phyloP scores from a whole-genome alignment of 2,888 invertebrate species.

The Drosophila mimica region DNA sequence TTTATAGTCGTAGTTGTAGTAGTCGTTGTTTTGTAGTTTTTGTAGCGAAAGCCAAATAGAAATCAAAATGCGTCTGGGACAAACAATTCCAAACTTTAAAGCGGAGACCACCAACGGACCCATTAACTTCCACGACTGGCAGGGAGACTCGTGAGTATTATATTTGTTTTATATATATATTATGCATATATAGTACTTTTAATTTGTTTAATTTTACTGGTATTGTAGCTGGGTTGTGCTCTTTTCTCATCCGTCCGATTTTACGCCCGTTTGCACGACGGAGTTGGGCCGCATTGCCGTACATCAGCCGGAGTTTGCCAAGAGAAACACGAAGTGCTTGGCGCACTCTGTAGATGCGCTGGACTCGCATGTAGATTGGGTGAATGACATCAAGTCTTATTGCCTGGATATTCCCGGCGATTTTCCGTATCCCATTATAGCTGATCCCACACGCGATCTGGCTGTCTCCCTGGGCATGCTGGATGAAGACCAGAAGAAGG shows the following conservation, averaged over 20 bases:
- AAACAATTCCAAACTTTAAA: conserved; percentile 91
- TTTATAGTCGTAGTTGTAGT: not conserved
- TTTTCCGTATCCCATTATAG: conserved; percentile 93
- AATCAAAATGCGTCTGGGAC: conserved; percentile 88
- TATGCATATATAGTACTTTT: not conserved
- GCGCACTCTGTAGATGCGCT: conserved; percentile 93
- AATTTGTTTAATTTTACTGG: not conserved
- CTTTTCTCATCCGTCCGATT: conserved; percentile 95
- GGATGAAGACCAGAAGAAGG: conserved; percentile 89
- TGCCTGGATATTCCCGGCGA: conserved; percentile 89
- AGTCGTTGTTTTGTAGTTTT: too few relatives aligned
- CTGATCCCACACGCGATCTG: conserved; percentile 90
- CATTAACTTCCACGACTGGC: conserved; percentile 92
- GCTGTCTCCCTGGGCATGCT: conserved; percentile 92
- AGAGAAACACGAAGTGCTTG: conserved; percentile 90
- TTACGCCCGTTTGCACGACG: conserved; percentile 95
- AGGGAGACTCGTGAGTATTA: conserved; percentile 89
- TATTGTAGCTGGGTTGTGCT: conserved; percentile 90
- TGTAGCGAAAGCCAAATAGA: conserved; percentile 8
- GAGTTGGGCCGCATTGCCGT: conserved; percentile 92
- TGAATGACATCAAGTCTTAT: conserved; percentile 90
- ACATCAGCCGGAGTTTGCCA: conserved; percentile 89
- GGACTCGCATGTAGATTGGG: conserved; percentile 91
- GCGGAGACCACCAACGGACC: conserved; percentile 90
- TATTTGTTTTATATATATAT: not conserved